Base-by-base conservation (phyloP, 1,140 invertebrate species). In the Pinna nobilis region DNA sequence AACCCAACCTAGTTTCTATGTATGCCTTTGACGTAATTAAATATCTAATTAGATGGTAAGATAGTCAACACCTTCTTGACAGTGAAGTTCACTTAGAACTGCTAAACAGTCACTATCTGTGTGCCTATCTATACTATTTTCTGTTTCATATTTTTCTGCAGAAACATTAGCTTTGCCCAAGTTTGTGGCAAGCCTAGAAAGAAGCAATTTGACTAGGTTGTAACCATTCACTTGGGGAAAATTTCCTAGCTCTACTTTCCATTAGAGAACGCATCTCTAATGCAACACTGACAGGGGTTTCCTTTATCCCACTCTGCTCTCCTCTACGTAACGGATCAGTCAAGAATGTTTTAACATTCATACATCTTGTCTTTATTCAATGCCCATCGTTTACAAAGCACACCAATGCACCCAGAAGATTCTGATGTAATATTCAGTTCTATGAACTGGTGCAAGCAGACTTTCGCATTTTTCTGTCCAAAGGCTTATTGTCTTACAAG, bases 121-220 rank as follows among this genome's bases (percentile, higher is more conserved):
- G n/a, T n/a, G n/a, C n/a, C n/a, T n/a, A n/a, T n/a, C n/a, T n/a
- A n/a, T n/a, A n/a, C n/a, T n/a, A n/a, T n/a, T n/a, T n/a, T n/a
- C n/a, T n/a, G n/a, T n/a, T 55, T 25, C 51, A 55, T 55, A 25
- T 9, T 55, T 28, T 55, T 55, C 51, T 28, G 9, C n/a, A n/a
- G 20, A 32, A n/a, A 11, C 28, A 7, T 55, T 32, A 7, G 13
- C 23, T 55, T 55, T 30, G 4, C 30, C 25, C 3, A 28, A 13
- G 25, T 28, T 25, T 25, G 51, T 32, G 13, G 15, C 20, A 55
- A 18, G 11, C 33, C 3, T 15, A 11, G n/a, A 55, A 55, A n/a
- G 13, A 7, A 32, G 25, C 33, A 28, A 55, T 55, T 32, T 55
- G 51, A 13, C 18, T 25, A 55, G 20, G 51, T 13, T 25, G 33